phyloP scores from a whole-genome alignment of 2,888 invertebrate genomes.

The Ormyrus pomaceus region DNA sequence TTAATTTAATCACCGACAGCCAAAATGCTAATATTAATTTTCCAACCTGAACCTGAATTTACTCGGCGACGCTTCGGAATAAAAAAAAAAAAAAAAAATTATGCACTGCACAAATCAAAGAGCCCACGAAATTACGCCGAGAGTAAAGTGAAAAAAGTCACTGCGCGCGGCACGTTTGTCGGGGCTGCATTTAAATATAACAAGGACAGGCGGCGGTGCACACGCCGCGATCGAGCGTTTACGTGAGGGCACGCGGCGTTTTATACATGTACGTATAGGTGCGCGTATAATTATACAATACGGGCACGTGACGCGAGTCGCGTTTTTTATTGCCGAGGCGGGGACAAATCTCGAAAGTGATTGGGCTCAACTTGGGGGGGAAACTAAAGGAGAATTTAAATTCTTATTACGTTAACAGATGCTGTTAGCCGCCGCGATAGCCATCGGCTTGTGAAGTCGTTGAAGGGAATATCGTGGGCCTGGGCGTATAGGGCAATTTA shows the following conservation, averaged over 20 bases:
- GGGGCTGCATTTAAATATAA: conserved; percentile 52
- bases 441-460: conserved; percentile 12
- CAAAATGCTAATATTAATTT: no score
- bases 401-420: conserved; percentile 52
- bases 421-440: conserved; percentile 43
- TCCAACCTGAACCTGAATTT: no score
- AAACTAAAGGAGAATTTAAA: conserved; percentile 31
- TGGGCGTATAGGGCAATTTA: not conserved
- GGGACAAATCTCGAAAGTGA: conserved; percentile 18
- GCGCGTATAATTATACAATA: no score
- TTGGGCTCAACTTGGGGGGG: not conserved
- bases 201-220: conserved; percentile 16
- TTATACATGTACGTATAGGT: not conserved
- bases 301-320: not conserved
- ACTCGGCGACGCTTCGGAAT: no score
- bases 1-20: no score
- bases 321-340: not conserved
- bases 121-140: not conserved
- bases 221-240: conserved; percentile 28
- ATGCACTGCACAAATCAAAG: not conserved
- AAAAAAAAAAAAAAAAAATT: conserved; percentile 10
- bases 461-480: not conserved
- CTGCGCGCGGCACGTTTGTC: not conserved
- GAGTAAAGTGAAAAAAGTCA: not conserved
- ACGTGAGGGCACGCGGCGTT: conserved; percentile 44